phyloP scores from a whole-genome alignment of 1,140 invertebrate species.

The Paralvinella palmiformis region DNA sequence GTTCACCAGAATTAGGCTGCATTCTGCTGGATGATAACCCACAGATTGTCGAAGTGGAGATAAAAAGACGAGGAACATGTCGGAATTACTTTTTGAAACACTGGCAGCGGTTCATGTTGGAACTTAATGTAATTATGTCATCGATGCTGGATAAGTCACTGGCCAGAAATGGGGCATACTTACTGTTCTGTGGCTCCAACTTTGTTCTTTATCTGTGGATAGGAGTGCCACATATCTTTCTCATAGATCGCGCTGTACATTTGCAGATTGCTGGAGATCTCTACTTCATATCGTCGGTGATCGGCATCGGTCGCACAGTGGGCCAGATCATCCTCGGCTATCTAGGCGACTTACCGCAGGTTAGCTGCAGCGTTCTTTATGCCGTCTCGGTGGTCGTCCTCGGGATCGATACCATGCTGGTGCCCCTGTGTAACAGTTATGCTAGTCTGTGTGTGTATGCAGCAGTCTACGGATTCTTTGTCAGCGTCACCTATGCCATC shows the following conservation, averaged over 20 bases:
- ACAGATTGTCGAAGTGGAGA: neutral
- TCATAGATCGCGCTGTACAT: conserved; percentile 10
- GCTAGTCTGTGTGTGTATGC: conserved; percentile 66
- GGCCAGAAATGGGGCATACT: neutral
- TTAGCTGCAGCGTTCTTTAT: conserved; percentile 13
- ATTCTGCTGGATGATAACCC: no score
- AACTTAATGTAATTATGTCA: neutral
- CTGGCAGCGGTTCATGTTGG: neutral
- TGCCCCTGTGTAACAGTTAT: conserved; percentile 66
- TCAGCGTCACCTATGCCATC: conserved; percentile 81
- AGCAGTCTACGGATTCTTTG: conserved; percentile 75
- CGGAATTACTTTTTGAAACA: no score
- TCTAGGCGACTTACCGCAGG: conserved; percentile 2
- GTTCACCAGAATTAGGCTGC: neutral
- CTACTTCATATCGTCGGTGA: conserved; percentile 13
- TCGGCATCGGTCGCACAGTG: conserved; percentile 18
- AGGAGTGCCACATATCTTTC: conserved; percentile 17
- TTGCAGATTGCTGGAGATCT: conserved; percentile 45
- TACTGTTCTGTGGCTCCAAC: conserved; percentile 11
- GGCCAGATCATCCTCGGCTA: conserved; percentile 19
- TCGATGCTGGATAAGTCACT: conserved; percentile 14
- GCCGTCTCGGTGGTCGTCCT: neutral
- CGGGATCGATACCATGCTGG: conserved; percentile 62
- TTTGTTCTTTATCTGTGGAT: conserved; percentile 18
- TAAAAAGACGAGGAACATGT: neutral